phyloP scores from a whole-genome alignment of 2,888 invertebrate species.

The Amitus sp. region DNA sequence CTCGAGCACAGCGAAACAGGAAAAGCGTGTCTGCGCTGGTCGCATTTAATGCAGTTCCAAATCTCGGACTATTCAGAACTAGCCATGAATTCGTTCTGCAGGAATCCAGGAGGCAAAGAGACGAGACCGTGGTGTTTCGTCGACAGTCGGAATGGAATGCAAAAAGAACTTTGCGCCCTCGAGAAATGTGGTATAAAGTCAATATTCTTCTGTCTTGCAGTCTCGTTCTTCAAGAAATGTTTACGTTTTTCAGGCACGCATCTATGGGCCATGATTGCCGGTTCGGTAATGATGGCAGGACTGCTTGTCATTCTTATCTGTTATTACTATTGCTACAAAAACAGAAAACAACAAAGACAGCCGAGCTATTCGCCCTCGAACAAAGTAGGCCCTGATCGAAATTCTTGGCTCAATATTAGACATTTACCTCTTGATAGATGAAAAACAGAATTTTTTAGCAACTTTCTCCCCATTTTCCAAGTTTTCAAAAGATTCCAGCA shows the following conservation, averaged over 20 bases:
- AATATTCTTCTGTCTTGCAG: no score
- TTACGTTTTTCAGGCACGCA: slow-evolving; percentile 72
- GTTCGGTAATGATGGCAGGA: slow-evolving; percentile 69
- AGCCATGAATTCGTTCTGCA: slow-evolving; percentile 86
- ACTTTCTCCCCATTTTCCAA: no score
- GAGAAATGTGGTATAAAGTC: slow-evolving; percentile 85
- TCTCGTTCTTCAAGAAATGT: no score
- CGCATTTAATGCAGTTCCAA: slow-evolving; percentile 79
- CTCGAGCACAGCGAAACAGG: slow-evolving; percentile 78
- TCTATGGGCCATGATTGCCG: slow-evolving; percentile 81
- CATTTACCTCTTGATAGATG: neutral
- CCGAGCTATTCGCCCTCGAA: slow-evolving; percentile 60
- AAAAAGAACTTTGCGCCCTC: slow-evolving; percentile 86
- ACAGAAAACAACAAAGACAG: slow-evolving; percentile 56
- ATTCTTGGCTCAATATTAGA: no score
- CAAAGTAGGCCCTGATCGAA: slow-evolving; percentile 50
- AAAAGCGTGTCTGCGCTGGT: slow-evolving; percentile 85
- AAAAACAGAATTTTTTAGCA: neutral
- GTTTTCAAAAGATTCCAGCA: no score
- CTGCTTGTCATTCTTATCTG: slow-evolving; percentile 69
- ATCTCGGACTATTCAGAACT: slow-evolving; percentile 86
- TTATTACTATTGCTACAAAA: slow-evolving; percentile 72
- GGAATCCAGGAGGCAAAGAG: slow-evolving; percentile 88
- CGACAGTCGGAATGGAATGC: slow-evolving; percentile 76
- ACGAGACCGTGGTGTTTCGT: slow-evolving; percentile 91